Evolutionary conservation across 2,888 invertebrate genomes (phyloP), one percentile per base, ranked within the genome.

Genomic region (Eupelmus urozonus): DNA sequence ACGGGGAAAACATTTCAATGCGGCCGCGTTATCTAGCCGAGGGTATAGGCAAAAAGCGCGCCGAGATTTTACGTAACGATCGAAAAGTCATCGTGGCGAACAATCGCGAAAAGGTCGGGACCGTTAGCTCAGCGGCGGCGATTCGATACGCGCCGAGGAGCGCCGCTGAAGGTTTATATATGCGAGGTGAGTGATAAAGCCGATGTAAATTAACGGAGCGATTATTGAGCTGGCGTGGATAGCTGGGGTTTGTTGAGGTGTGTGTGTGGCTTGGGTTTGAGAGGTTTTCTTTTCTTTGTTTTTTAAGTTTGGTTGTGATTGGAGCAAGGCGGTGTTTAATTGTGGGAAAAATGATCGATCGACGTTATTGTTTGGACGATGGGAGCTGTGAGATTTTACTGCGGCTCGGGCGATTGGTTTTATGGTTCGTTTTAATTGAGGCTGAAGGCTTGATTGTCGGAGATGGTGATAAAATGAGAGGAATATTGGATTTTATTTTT

Each of bases 191-290:
- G 16, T 16, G 34, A 23, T n/a, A n/a, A n/a, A n/a, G n/a, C n/a
- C n/a, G n/a, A n/a, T n/a, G n/a, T n/a, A 45, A 45, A 60, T 67
- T 60, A 60, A 67, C 62, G 75, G 67, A 60, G 59, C 51, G 74
- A 60, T 67, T n/a, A 73, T 51, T 60, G 34, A 62, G 53, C n/a
- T n/a, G n/a, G n/a, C n/a, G n/a, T n/a, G n/a, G n/a, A n/a, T n/a
- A n/a, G n/a, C n/a, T n/a, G n/a, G n/a, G n/a, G n/a, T n/a, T n/a
- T n/a, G n/a, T n/a, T n/a, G n/a, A n/a, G n/a, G n/a, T n/a, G n/a
- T n/a, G n/a, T n/a, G n/a, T n/a, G n/a, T n/a, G n/a, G n/a, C n/a
- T n/a, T n/a, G n/a, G n/a, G n/a, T n/a, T n/a, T n/a, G n/a, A n/a
- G n/a, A n/a, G n/a, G n/a, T n/a, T n/a, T n/a, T n/a, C n/a, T n/a